Base-by-base conservation (phyloP, 2,797 vertebrate genomes). In the Anabacerthia variegaticeps region DNA sequence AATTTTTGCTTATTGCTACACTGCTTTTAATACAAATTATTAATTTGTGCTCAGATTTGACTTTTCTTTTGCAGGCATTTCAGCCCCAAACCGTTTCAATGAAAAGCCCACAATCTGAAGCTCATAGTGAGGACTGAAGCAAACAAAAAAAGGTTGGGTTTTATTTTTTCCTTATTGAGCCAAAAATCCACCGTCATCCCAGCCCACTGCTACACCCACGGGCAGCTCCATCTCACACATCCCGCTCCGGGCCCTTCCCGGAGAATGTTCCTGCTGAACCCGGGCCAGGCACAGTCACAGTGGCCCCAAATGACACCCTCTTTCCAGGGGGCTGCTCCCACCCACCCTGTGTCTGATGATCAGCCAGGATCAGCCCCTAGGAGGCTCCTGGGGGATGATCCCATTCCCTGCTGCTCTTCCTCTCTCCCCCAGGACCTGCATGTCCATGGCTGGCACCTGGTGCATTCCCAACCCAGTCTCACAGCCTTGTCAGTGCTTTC, bases 181-280 rank as follows among this genome's bases (percentile, higher is more conserved):
- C 90, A 73, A 43, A 91, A 92, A 17, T 7, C 89, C 10, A 6
- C 78, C 10, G n/a, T 92, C 89, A 91, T 51, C 30, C 32, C 92
- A 75, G 51, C 96, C 96, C 96, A 89, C 94, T 6, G 89, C 12
- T 82, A 49, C 89, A 76, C 94, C 96, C 63, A 92, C 89, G 15
- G 74, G 28, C 93, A 82, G 7, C 5, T 11, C 7, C 27, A 8
- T 22, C 48, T 78, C 76, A 26, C 79, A 4, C 61, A 11, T 5
- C 30, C 77, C 8, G 22, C 71, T 61, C 56, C 0, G 23, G 52
- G 36, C 66, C 43, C 9, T 6, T 21, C 28, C 86, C 7, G 1
- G 43, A 26, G 22, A 77, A 69, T 26, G 75, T 4, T 80, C 89
- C 73, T 7, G 2, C 87, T n/a, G 41, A 46, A 12, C 17, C 27